phyloP scores from a whole-genome alignment of 2,797 vertebrate species.

The Gymnoscopelus microlampas region DNA sequence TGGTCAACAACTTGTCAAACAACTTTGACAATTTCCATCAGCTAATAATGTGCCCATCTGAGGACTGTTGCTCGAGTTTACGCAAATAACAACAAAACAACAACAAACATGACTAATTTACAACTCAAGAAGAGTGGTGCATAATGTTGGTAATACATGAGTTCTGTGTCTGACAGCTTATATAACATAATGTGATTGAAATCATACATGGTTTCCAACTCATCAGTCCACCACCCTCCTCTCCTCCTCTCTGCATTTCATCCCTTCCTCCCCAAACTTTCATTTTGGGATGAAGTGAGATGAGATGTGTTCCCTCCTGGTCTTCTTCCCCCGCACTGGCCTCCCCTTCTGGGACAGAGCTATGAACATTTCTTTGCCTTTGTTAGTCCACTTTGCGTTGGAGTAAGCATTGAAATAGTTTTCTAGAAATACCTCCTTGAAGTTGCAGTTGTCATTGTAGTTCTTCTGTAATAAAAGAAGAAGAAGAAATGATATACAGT shows the following conservation, averaged over 20 bases:
- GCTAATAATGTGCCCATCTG: constrained; percentile 17
- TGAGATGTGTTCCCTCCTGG: constrained; percentile 90
- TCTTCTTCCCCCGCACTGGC: constrained; percentile 91
- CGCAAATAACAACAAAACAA: constrained; percentile 32
- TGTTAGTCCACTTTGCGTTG: constrained; percentile 92
- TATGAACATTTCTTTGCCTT: constrained; percentile 94
- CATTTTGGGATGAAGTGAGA: constrained; percentile 98
- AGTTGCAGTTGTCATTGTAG: constrained; percentile 97
- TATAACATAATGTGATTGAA: constrained; percentile 42
- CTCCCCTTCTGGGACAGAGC: constrained; percentile 93
- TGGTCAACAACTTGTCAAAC: too few relatives aligned
- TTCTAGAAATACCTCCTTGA: constrained; percentile 96
- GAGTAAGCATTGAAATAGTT: constrained; percentile 98
- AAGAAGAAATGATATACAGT: neutral
- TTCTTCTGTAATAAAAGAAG: constrained; percentile 84
- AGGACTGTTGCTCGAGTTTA: constrained; percentile 23
- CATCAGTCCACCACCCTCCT: constrained; percentile 48
- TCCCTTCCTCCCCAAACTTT: too few relatives aligned
- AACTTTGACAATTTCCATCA: neutral
- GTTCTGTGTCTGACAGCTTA: constrained; percentile 40
- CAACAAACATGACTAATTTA: constrained; percentile 38
- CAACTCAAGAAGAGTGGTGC: constrained; percentile 44
- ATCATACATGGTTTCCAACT: constrained; percentile 15
- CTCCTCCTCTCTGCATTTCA: constrained; percentile 91
- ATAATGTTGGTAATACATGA: constrained; percentile 45